Base-by-base conservation (phyloP, 1,140 invertebrate genomes). In the Diorhabda sublineata region DNA sequence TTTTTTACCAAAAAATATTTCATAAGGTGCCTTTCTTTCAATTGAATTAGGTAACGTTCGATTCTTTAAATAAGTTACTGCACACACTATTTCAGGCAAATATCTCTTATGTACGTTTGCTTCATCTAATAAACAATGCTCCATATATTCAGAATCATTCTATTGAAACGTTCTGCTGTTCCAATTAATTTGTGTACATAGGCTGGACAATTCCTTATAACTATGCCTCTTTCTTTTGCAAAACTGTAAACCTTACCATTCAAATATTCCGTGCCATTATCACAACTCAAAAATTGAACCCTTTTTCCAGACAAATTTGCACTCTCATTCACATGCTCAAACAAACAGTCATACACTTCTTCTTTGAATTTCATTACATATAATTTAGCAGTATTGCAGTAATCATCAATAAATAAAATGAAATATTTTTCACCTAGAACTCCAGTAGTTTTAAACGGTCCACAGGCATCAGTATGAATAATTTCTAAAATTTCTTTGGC, bases 181-280 rank as follows among this genome's bases (percentile, higher is more conserved):
- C 78, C 79, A 76, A 81, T 81, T 71, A 81, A 59, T 52, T 71
- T 66, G 45, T 71, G 66, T 5, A 71, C 61, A 68, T 83, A 82
- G 5, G 78, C 73, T 74, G 78, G 77, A 74, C 79, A 81, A 61
- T 76, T 69, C 71, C 75, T 71, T 61, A 81, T 68, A 61, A 72
- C 47, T 71, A 82, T 78, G 74, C 73, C 73, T 66, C 75, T 77
- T 63, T 74, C 66, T 57, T 45, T 64, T 42, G 61, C 63, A 45
- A 74, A 72, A 2, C 70, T 52, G 58, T 73, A 62, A 64, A 75
- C 26, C 4, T 67, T 58, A 8, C 41, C 45, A 78, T 77, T 78
- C 11, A 77, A 76, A 79, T 76, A 82, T 74, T 76, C 79, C 65
- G 45, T 80, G 4, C 81, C 81, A 74, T 82, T 82, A 69, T 83